Base-by-base conservation (phyloP, 92 coral and sea anemone species). In the Siderastrea radians region DNA sequence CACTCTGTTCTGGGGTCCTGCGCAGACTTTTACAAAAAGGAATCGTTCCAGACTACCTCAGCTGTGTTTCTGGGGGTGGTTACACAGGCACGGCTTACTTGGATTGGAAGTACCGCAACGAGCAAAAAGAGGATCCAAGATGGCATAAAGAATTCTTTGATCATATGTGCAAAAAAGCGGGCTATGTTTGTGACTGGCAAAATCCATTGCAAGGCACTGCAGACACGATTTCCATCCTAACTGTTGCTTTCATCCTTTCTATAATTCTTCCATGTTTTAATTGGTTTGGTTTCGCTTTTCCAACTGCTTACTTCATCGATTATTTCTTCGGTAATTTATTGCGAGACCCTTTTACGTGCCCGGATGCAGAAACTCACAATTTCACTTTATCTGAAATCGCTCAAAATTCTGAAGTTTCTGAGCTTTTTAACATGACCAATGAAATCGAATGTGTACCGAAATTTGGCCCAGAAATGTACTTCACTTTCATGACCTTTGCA, bases 41-140 rank as follows among this genome's bases (percentile, higher is more conserved):
- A 4, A 86, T 87, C 38, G 62, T 74, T 52, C 77, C 95, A 81
- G 99, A 95, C 77, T 96, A 63, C 80, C 83, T 96, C 72, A 94
- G 98, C 78, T 86, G 96, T 61, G 98, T 93, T 48, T 95, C 99
- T 14, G 99, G 99, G 63, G 99, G 99, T 19, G 99, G 99, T 48
- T 93, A 70, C 82, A 91, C 92, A 62, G 99, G 95, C 75, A 82
- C 96, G 1, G 92, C 98, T 5, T 96, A 96, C 63, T 48, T 95
- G 59, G 98, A 96, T 78, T 96, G 99, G 99, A 96, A 96, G 80
- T 96, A 78, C 79, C 98, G 93, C 68, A 91, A 96, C 81, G 92
- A 93, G 62, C 87, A 74, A 26, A 78, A 50, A 74, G 99, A 96
- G 74, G 89, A 96, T 74, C 95, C 96, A 4, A 68, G 70, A 63